Evolutionary conservation across 2,113 vertebrate species (phyloP), one percentile per base, ranked within the genome.

Genomic region (Takifugu flavidus): DNA sequence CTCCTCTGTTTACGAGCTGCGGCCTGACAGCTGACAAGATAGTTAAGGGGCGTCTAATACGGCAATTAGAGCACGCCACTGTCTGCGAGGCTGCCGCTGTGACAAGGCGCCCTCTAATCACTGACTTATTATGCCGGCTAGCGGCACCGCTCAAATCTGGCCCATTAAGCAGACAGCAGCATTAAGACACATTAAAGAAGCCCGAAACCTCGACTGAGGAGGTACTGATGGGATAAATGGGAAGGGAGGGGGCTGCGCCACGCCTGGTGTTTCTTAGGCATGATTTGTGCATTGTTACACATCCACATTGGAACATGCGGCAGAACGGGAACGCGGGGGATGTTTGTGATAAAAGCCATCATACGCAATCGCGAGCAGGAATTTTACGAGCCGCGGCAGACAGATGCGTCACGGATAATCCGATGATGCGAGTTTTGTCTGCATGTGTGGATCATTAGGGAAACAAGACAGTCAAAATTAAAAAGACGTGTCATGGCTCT

Each of bases 21-120:
- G 64, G 58, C 59, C 72, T 86, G 86, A 89, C 88, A 86, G 86
- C 86, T 88, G 78, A 88, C 73, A 75, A 89, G 84, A 88, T 82
- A 84, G 83, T 93, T 92, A 92, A 92, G 90, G 91, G 91, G 78
- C 78, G 82, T 91, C 78, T 91, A 91, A 92, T 90, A 90, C 79
- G 89, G 87, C 83, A 90, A 92, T 89, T 88, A 91, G 89, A 92
- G 91, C 89, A 63, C 81, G 81, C 65, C 89, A 84, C 89, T 93
- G 91, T 92, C 91, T 91, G 86, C 87, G 87, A 87, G 84, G 88
- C 80, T 91, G 90, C 84, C 84, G 89, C 91, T 91, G 91, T 92
- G 92, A 93, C 86, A 91, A 85, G 84, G 72, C 83, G 73, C 82
- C 88, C 92, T 90, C 92, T 91, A 93, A 94, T 93, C 92, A 92